A percentile compares a stretch with the other conserved stretches of the same genome.
phyloP scores from a whole-genome alignment of 1,140 invertebrate genomes.

The Panagrolaimus sp. region DNA sequence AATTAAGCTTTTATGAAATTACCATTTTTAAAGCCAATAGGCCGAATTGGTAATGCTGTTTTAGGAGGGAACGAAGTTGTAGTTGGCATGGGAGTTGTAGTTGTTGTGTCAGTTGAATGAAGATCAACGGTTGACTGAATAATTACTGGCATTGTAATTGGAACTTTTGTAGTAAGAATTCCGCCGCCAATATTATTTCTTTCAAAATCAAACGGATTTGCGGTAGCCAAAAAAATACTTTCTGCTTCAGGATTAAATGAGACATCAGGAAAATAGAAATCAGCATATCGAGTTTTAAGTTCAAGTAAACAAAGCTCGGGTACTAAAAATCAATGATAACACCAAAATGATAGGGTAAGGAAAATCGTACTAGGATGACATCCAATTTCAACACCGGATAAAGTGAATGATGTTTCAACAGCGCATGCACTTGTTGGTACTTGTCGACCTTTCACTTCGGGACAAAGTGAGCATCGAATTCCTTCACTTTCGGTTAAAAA shows the following conservation, averaged over 20 bases:
- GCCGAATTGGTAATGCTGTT: not conserved
- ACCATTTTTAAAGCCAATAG: not conserved
- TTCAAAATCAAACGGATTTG: slow-evolving; percentile 22
- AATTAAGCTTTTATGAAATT: too few relatives aligned
- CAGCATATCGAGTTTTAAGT: slow-evolving; percentile 35
- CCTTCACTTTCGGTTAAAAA: slow-evolving; percentile 41
- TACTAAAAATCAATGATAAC: slow-evolving; percentile 17
- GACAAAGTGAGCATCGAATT: slow-evolving; percentile 43
- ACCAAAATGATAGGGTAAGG: not conserved
- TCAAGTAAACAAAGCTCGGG: slow-evolving; percentile 43
- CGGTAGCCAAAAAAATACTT: slow-evolving; percentile 41
- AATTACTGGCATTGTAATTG: too few relatives aligned
- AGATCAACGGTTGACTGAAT: too few relatives aligned
- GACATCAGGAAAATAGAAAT: slow-evolving; percentile 26
- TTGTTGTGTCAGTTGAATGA: not conserved
- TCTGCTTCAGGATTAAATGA: slow-evolving; percentile 24
- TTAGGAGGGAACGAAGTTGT: not conserved
- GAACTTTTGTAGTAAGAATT: not conserved
- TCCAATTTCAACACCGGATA: slow-evolving; percentile 44
- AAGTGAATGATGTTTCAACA: slow-evolving; percentile 35
- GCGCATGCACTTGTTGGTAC: slow-evolving; percentile 44
- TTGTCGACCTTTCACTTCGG: slow-evolving; percentile 28
- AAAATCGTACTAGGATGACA: slow-evolving; percentile 39
- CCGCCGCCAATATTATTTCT: slow-evolving; percentile 20
- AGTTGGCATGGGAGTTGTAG: not conserved